Percentiles rank a stretch among this genome's conserved stretches.
These are phyloP conservation scores for Indicator maculatus DNA, from an alignment of 2,113 vertebrate species.

Conservation along the genomic window DNA sequence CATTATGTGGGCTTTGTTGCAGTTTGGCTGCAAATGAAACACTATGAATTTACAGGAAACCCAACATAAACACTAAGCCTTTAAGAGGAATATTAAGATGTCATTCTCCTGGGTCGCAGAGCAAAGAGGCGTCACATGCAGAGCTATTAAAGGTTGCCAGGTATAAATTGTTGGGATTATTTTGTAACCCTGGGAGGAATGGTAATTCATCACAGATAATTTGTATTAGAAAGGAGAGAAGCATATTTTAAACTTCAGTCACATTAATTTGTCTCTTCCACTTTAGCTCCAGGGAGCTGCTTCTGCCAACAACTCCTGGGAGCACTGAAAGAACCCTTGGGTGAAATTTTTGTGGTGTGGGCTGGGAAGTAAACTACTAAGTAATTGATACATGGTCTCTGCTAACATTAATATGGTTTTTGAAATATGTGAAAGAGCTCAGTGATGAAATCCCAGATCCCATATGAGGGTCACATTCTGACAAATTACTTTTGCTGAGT, in stretches of 20 bases:
- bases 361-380: not conserved
- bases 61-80: not conserved
- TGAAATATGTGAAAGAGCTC: not conserved
- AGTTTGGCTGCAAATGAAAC: constrained; percentile 26
- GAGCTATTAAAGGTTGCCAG: not conserved
- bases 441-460: not conserved
- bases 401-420: not conserved
- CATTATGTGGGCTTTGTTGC: not conserved
- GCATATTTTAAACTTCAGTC: not conserved
- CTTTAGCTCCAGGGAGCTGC: not conserved
- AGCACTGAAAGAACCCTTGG: not conserved
- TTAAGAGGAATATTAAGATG: constrained; percentile 3
- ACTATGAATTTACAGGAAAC: constrained; percentile 16
- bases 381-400: not conserved
- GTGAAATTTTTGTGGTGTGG: not conserved
- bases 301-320: not conserved
- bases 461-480: not conserved
- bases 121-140: not conserved
- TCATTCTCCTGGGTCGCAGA: not conserved
- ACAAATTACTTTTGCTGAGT: not conserved
- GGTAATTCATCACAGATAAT: not conserved
- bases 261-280: not conserved
- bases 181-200: not conserved
- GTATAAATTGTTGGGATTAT: not conserved
- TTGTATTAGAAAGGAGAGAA: not conserved